phyloP scores from a whole-genome alignment of 2,113 vertebrate species.

The Pseudolaguvia tuberculata region DNA sequence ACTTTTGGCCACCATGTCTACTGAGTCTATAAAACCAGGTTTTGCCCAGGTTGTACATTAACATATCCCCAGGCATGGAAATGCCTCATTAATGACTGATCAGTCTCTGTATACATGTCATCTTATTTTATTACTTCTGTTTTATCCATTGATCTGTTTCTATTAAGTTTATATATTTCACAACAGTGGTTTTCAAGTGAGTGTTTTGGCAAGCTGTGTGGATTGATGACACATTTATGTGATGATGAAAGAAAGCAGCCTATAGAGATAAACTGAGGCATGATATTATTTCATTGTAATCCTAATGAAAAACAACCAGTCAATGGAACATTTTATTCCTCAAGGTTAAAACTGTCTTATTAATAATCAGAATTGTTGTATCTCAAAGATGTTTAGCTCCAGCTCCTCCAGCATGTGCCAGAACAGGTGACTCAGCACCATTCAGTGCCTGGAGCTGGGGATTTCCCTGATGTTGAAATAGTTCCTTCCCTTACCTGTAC shows the following conservation, averaged over 20 bases:
- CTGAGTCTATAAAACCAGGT: too few species aligned
- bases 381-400: background rate
- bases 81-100: background rate
- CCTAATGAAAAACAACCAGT: background rate
- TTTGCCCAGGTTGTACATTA: too few species aligned
- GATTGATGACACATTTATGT: background rate
- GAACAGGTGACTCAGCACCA: background rate
- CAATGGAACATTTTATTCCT: background rate
- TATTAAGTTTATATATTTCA: background rate
- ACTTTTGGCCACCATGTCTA: too few species aligned
- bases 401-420: background rate
- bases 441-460: background rate
- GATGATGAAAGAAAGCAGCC: background rate
- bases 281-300: background rate
- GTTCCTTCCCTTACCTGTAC: background rate
- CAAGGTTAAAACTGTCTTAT: background rate
- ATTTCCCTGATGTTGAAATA: background rate
- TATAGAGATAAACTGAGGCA: background rate
- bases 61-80: background rate
- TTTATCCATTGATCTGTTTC: background rate
- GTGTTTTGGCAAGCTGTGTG: background rate
- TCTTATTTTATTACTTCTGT: background rate
- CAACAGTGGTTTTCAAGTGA: background rate
- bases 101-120: background rate
- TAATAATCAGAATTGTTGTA: background rate